Evolutionary conservation across 53 echinoderm and acorn worm species (phyloP), one percentile per base, ranked within the genome.

Genomic region (Zoroaster sp.): DNA sequence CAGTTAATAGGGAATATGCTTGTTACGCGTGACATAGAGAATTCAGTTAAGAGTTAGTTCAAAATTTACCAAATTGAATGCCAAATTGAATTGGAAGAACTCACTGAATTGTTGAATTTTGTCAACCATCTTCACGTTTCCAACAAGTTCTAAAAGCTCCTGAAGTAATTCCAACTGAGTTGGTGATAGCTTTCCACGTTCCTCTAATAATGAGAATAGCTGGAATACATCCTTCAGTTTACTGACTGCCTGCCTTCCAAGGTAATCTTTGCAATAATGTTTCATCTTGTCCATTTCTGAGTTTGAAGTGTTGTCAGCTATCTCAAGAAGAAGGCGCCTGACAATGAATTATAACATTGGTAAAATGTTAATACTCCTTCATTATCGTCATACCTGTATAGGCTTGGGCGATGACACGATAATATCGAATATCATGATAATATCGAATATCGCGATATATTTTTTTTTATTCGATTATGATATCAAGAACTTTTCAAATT

Each of bases 291-390:
- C 31, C n/a, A 88, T 31, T 2, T 88, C 88, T 77, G 77, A 40
- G 34, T 14, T 67, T 10, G 88, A 43, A 35, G 88, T 77, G 15
- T 77, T 77, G 35, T 77, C 65, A 33, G 78, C 88, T 42, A 88
- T 68, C 45, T 77, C 77, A 15, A 88, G 51, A 20, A 88, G 88
- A 31, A 88, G 40, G 14, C 31, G 34, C 88, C 88, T 88, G 72
- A 30, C 18, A 72, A 72, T 40, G 40, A 72, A 52, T 36, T 40
- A 35, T 2, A 20, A 72, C n/a, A 72, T 13, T 30, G 34, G 30
- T 9, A 25, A 10, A 9, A 59, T 23, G 23, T 54, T 20, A 44
- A 20, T 54, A 7, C 23, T 20, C 63, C 21, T 59, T 28, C 63
- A 25, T 59, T 28, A 28, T 1, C 7, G 45, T 9, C 45, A 44